Percentiles rank a stretch among this genome's conserved stretches.
These are phyloP conservation scores for Dynastes hyllus DNA, from an alignment of 2,888 invertebrate genomes.

Conservation along the genomic window DNA sequence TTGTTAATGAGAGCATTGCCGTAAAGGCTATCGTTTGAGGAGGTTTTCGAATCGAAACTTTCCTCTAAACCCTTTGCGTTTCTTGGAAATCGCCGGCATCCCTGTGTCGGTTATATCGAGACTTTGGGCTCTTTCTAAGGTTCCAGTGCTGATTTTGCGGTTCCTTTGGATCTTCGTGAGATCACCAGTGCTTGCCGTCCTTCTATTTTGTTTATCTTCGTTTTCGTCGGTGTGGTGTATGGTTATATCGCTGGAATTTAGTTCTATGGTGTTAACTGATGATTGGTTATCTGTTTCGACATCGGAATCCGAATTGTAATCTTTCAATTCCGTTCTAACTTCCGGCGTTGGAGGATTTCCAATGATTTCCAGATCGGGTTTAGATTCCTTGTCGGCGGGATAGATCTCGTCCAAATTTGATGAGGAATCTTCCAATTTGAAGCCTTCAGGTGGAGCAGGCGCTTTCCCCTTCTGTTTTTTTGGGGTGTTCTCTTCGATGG, in stretches of 20 bases:
- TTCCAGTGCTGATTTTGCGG: conserved; percentile 71
- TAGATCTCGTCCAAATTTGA: conserved; percentile 74
- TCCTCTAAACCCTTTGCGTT: conserved; percentile 78
- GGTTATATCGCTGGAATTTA: conserved; percentile 84
- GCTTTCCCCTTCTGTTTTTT: conserved; percentile 84
- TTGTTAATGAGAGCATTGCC: conserved; percentile 73
- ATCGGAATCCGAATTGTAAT: conserved; percentile 73
- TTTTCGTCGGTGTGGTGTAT: conserved; percentile 80
- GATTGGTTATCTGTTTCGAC: conserved; percentile 71
- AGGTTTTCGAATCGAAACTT: conserved; percentile 66
- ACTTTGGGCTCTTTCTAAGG: conserved; percentile 86
- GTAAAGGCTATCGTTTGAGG: conserved; percentile 67
- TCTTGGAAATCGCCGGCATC: conserved; percentile 70
- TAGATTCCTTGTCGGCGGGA: conserved; percentile 70
- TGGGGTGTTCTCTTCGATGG: conserved; percentile 69
- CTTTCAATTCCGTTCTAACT: conserved; percentile 56
- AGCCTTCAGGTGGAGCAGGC: conserved; percentile 77
- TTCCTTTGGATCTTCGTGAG: conserved; percentile 79
- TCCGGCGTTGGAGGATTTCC: conserved; percentile 47
- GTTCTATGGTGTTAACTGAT: conserved; percentile 79
- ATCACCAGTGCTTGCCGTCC: conserved; percentile 87
- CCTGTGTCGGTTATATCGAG: conserved; percentile 80
- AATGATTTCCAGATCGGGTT: conserved; percentile 70
- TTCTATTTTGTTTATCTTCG: conserved; percentile 78
- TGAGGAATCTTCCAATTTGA: conserved; percentile 65